Evolutionary conservation across 2,113 vertebrate species (phyloP), one percentile per base, ranked within the genome.

Genomic region (Hepsetus odoe): DNA sequence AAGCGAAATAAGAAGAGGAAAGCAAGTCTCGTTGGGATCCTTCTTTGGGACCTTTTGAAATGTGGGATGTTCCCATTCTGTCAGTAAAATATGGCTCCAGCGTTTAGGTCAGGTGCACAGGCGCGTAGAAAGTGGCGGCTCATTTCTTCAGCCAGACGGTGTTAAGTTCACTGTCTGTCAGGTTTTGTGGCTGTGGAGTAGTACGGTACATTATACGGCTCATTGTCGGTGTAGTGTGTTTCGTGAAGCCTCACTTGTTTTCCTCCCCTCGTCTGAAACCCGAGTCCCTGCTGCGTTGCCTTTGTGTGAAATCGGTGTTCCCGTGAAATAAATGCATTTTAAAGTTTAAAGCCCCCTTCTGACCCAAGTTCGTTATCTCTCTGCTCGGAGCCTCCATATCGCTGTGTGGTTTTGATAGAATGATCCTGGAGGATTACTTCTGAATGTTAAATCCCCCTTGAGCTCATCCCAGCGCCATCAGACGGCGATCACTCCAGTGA

Each of bases 71-170:
- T 20, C n/a, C 1, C 49, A n/a, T 20, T 51, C 18, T 51, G 16
- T 16, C 16, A 51, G 26, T 26, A 26, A 49, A 16, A 49, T 49
- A 5, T 35, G 22, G 24, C 55, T 33, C 35, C 16, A 42, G 22
- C 56, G 30, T 14, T 12, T 28, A 18, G 14, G 64, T 20, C 74
- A 67, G 68, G 61, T 64, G 79, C 75, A 59, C 26, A 62, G 68
- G 58, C 72, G 69, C 79, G 55, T 69, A 75, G 20, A 76, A 32
- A 24, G 51, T 20, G 16, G 56, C 9, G 22, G 13, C 62, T 58
- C 62, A n/a, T 61, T 66, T 26, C 24, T 8, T 26, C 65, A 38
- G 8, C 44, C 64, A 38, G 46, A 18, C 59, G 1, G 28, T 62
- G 59, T 62, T 14, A 7, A 65, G 59, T 62, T 33, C 3, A 18